Conservation (phyloP, 2,797 vertebrate species). For the Valencia hispanica region DNA sequence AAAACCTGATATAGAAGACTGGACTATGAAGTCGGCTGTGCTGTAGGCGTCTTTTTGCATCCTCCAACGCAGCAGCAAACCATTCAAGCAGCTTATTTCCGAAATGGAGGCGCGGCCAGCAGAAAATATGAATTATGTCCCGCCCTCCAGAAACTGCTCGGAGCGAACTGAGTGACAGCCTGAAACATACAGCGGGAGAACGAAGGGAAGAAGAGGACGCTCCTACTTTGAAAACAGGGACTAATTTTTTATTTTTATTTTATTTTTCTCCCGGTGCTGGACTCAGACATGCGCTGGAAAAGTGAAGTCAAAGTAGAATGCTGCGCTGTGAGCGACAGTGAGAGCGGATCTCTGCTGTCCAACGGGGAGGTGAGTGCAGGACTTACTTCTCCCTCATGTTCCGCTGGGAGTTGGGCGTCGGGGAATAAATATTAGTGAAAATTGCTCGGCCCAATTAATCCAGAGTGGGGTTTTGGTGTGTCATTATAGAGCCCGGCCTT, state of each 20-base stretch:
- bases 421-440: slow-evolving; percentile 28
- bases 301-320: slow-evolving; percentile 86
- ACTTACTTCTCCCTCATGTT: not conserved
- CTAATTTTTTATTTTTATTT: not conserved
- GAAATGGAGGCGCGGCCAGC: slow-evolving; percentile 83
- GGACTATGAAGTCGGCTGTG: not conserved
- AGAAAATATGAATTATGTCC: slow-evolving; percentile 71
- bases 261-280: slow-evolving; percentile 20
- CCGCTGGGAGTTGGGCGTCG: not conserved
- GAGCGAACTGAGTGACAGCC: slow-evolving; percentile 29
- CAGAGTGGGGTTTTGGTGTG: slow-evolving; percentile 35
- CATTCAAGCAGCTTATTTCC: slow-evolving; percentile 17
- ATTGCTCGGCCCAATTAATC: slow-evolving; percentile 56
- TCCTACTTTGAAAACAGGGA: slow-evolving; percentile 7
- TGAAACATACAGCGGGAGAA: slow-evolving; percentile 20
- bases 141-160: slow-evolving; percentile 83
- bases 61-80: not conserved
- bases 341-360: slow-evolving; percentile 76
- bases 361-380: slow-evolving; percentile 83
- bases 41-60: not conserved
- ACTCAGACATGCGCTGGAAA: slow-evolving; percentile 90
- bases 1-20: not conserved
- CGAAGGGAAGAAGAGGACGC: slow-evolving; percentile 4
- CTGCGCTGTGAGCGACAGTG: slow-evolving; percentile 78
- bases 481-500: slow-evolving; percentile 38